Base-by-base conservation (phyloP, 2,888 invertebrate species). In the Melinopterus prodromus region DNA sequence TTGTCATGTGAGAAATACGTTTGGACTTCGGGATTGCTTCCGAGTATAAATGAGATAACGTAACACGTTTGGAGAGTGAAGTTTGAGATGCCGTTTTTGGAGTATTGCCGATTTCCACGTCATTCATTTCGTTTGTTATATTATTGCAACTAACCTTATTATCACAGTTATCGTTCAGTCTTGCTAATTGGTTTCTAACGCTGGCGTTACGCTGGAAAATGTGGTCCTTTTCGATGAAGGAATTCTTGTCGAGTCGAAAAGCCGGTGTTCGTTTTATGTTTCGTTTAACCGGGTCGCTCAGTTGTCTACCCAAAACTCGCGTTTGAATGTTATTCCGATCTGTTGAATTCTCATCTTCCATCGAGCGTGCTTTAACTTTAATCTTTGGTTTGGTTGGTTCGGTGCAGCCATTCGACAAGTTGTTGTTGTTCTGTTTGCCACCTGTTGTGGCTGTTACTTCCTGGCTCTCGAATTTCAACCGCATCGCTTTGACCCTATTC, bases 401-500 rank as follows among this genome's bases (percentile, higher is more conserved):
- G 9, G 7, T 16, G 71, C 26, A 16, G 71, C 26, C 26, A 26
- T 71, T 16, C 71, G 71, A 26, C 16, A 71, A 7, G n/a, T 26
- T 16, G 14, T 71, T 71, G 71, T 16, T 71, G 71, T 71, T 71
- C 71, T 53, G 53, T 53, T 53, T 53, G 53, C 53, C 53, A 53
- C 53, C 53, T 53, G 53, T 53, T 53, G 53, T 74, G 14, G 74
- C 15, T 72, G 72, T 16, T n/a, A 9, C 38, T 15, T 81, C 86
- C 80, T 86, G 86, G 82, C 86, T 88, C 85, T 93, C 93, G 85
- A 93, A 93, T 89, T 92, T 92, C 88, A 90, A 92, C 86, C 92
- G 93, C 82, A 93, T 93, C 77, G 91, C 91, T 90, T 92, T 93
- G 72, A 93, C 93, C 89, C 93, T 85, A 81, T 89, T 89, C 53